Evolutionary conservation across 2,797 vertebrate genomes (phyloP).

Genomic region (Coendou prehensilis): DNA sequence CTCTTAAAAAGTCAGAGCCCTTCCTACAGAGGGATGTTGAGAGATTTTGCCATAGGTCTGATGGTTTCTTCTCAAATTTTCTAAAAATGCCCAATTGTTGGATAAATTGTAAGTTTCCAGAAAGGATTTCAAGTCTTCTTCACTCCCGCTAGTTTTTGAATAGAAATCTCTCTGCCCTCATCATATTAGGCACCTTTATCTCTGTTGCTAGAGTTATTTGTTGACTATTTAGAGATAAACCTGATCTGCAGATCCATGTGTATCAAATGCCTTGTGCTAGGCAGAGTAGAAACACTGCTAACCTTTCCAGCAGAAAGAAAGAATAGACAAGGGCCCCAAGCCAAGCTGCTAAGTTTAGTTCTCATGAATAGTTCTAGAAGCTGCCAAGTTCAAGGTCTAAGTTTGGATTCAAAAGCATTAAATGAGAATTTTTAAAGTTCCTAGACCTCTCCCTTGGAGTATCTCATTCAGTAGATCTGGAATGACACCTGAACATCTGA

Average conservation of each 20-base stretch:
- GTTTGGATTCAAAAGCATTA: constrained; percentile 25
- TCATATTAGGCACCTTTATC: background rate
- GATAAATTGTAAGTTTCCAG: background rate
- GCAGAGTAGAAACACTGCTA: background rate
- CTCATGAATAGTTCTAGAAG: background rate
- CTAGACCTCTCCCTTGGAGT: background rate
- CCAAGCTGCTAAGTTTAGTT: background rate
- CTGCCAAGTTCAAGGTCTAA: constrained; percentile 12
- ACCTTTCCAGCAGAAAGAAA: constrained; percentile 20
- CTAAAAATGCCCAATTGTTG: background rate
- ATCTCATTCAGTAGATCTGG: background rate
- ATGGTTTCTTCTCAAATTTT: background rate
- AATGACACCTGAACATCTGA: background rate
- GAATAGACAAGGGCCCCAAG: background rate
- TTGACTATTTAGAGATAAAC: background rate
- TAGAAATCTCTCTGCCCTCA: background rate
- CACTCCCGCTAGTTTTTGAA: background rate
- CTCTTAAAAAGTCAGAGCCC: background rate
- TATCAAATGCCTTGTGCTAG: background rate
- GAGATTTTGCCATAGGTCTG: background rate
- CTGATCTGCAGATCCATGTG: background rate
- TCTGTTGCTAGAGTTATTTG: background rate
- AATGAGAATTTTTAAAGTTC: background rate
- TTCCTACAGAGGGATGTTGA: background rate
- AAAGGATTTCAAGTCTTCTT: background rate